These are phyloP conservation scores for Manacus vitellinus DNA, from an alignment of 2,113 vertebrate genomes.

Conservation along the genomic window DNA sequence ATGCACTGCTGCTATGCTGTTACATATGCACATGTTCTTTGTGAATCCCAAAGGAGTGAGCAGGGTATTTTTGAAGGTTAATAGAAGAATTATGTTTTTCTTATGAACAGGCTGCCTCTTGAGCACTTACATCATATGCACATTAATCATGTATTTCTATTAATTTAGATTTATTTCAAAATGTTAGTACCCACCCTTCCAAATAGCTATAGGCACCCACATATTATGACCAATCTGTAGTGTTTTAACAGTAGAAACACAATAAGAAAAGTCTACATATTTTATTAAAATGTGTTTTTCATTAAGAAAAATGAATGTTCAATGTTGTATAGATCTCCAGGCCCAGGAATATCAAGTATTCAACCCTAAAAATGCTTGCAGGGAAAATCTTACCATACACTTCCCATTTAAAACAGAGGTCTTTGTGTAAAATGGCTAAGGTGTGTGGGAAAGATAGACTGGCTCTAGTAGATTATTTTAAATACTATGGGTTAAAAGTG, in stretches of 20 bases:
- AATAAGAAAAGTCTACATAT: background rate
- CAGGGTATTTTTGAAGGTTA: background rate
- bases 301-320: background rate
- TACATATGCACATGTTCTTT: background rate
- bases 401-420: background rate
- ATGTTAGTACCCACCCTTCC: background rate
- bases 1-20: background rate
- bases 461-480: background rate
- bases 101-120: background rate
- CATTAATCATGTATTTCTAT: background rate
- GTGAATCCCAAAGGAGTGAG: background rate
- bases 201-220: background rate
- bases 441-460: background rate
- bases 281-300: background rate
- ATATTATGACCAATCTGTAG: background rate
- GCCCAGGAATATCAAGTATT: background rate
- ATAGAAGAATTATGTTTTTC: background rate
- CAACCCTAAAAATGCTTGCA: background rate
- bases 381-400: background rate
- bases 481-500: background rate
- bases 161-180: slow-evolving; percentile 3
- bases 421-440: background rate
- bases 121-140: background rate
- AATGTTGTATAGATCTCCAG: background rate
- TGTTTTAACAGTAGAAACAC: background rate